Base-by-base conservation (phyloP, 2,797 vertebrate species). In the Bucorvus abyssinicus region DNA sequence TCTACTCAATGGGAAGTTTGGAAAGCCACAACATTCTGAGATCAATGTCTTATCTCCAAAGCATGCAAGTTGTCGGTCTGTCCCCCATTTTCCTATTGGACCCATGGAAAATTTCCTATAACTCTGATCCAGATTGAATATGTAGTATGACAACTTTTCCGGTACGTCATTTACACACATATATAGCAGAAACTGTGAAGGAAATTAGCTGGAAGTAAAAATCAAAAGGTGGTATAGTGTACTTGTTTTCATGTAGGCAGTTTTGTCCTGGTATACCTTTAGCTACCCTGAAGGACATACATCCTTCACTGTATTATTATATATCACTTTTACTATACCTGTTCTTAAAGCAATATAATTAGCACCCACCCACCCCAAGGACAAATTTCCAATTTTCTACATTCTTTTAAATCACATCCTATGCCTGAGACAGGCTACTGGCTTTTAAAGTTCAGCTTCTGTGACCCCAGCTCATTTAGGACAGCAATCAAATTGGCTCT, bases 1-100 rank as follows among this genome's bases (percentile, higher is more conserved):
- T 53, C 65, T 74, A 14, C 4, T 42, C 36, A 69, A 16, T 1
- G 0, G n/a, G 21, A 16, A 2, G 3, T 49, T 12, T n/a, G 14
- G 60, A 65, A 64, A 53, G 56, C 18, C 44, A 61, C 11, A 76
- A 10, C 10, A 16, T 20, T 38, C 52, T 34, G 14, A 78, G 52
- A 76, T 53, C 18, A 29, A 34, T 29, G 2, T 49, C 45, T 59
- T 65, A 47, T 56, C 18, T 80, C 42, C 60, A 73, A 76, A 36
- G 4, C 30, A 42, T 29, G 23, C 5, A 23, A 74, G 21, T 36
- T 67, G 20, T 32, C 2, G 1, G 34, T 61, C 44, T 49, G 49
- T 63, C 32, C 40, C 32, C 52, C 15, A 63, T 79, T 79, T 38
- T 71, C 20, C 45, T 49, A 2, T 4, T 65, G 49, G 4, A 74